Evolutionary conservation across 2,113 vertebrate genomes (phyloP), one percentile per base, ranked within the genome.

Genomic region (Grus americana): DNA sequence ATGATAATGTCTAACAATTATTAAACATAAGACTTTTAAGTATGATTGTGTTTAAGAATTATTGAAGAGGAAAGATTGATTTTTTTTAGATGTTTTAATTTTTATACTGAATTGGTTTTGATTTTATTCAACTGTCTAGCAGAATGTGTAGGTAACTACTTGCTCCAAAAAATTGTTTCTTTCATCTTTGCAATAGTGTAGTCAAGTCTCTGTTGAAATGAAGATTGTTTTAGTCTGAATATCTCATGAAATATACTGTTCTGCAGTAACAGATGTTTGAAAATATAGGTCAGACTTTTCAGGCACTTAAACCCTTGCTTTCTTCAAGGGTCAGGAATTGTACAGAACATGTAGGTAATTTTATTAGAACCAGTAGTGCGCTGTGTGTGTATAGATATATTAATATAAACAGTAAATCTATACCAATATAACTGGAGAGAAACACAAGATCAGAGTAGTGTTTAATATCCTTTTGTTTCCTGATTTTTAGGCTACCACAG

Each of bases 401-500:
- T 79, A 71, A 62, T 24, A 72, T 26, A 24, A 87, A 30, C 29
- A 36, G 17, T 86, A 68, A 71, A 38, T 42, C 30, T 92, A 8
- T 86, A 49, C 12, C 95, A 22, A 18, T n/a, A n/a, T 55, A 62
- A 86, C 76, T 36, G 38, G 29, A 86, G 26, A 88, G 79, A 88
- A 62, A 50, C 26, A 61, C 93, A 95, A 84, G 26, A 58, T 78
- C 11, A 54, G 34, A 50, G 14, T 81, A 57, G 32, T 74, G 67
- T 88, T 93, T 93, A 54, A 88, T 94, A 93, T 98, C 79, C 92
- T 98, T 95, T 90, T 47, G 26, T 78, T 96, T 95, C 24, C 72
- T 65, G 19, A 61, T 95, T 94, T 97, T 95, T 97, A 99, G 99
- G 94, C 98, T 99, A 85, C 99, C 99, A 80, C 99, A 99, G 86